A percentile compares a stretch with the other conserved stretches of the same genome.
Conservation (phyloP, 2,888 invertebrate species). For the Drymonia ruficornis region DNA sequence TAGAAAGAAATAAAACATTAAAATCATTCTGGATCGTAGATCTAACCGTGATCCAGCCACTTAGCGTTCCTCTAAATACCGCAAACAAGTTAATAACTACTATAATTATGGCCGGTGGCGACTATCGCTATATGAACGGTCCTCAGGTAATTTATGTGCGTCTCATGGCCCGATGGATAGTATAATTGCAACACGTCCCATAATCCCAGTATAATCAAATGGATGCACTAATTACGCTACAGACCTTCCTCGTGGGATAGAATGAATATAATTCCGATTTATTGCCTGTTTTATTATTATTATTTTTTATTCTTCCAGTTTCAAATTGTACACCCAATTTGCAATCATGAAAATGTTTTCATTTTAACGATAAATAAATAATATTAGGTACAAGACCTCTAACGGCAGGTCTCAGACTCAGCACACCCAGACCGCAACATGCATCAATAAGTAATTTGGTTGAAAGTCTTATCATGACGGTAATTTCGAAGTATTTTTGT, state of each 20-base stretch:
- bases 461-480: too few relatives aligned
- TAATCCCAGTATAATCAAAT: slow-evolving; percentile 30
- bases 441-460: too few relatives aligned
- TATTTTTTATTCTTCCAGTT: background rate
- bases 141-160: slow-evolving; percentile 53
- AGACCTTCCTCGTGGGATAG: background rate
- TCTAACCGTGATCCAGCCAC: background rate
- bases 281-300: background rate
- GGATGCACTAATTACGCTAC: slow-evolving; percentile 22
- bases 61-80: background rate
- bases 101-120: slow-evolving; percentile 30
- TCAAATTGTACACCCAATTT: background rate
- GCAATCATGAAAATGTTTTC: too few relatives aligned
- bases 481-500: too few relatives aligned
- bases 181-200: slow-evolving; percentile 53
- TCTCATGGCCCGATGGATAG: slow-evolving; percentile 54
- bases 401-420: too few relatives aligned
- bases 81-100: slow-evolving; percentile 41
- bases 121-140: slow-evolving; percentile 24
- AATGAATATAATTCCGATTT: background rate
- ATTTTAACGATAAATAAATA: too few relatives aligned
- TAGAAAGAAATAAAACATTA: too few relatives aligned
- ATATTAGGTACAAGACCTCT: too few relatives aligned
- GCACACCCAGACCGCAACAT: too few relatives aligned
- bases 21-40: background rate